These are phyloP conservation scores for Nomada fucata DNA, from an alignment of 2,888 invertebrate species.

Conservation along the genomic window DNA sequence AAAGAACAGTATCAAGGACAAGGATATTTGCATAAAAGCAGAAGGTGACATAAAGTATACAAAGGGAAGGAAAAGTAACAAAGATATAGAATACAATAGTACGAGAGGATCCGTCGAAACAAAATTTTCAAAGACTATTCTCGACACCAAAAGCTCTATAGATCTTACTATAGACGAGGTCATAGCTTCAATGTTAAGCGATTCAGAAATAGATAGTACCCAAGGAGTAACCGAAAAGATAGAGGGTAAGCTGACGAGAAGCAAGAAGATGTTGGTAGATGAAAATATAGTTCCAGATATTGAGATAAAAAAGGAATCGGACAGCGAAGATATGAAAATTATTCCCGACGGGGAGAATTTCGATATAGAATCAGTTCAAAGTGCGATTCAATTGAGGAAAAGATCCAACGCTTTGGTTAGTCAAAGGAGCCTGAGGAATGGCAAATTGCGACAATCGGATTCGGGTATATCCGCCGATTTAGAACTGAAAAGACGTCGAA, in stretches of 20 bases:
- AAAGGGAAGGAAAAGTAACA: conserved; percentile 63
- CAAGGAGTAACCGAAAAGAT: conserved; percentile 68
- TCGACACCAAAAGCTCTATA: conserved; percentile 76
- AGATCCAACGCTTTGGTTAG: conserved; percentile 77
- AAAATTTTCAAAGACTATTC: conserved; percentile 60
- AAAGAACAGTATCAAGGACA: conserved; percentile 72
- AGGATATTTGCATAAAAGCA: conserved; percentile 60
- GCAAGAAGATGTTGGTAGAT: conserved; percentile 76
- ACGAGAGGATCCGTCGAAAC: conserved; percentile 48
- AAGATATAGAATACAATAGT: conserved; percentile 57
- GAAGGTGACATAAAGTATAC: conserved; percentile 62
- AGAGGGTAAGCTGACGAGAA: conserved; percentile 75
- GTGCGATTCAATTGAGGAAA: conserved; percentile 71
- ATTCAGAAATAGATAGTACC: conserved; percentile 73
- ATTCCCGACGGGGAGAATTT: conserved; percentile 70
- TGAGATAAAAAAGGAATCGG: conserved; percentile 78
- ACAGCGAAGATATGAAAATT: conserved; percentile 69
- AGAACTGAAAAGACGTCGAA: conserved; percentile 74
- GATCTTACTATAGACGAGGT: conserved; percentile 82
- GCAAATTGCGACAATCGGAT: conserved; percentile 87
- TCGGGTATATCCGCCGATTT: conserved; percentile 71
- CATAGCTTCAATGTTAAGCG: conserved; percentile 81
- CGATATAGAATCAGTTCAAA: conserved; percentile 65
- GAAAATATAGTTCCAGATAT: conserved; percentile 66
- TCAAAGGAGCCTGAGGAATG: conserved; percentile 87